Evolutionary conservation across 2,113 vertebrate genomes (phyloP).

Genomic region (Mus pahari): DNA sequence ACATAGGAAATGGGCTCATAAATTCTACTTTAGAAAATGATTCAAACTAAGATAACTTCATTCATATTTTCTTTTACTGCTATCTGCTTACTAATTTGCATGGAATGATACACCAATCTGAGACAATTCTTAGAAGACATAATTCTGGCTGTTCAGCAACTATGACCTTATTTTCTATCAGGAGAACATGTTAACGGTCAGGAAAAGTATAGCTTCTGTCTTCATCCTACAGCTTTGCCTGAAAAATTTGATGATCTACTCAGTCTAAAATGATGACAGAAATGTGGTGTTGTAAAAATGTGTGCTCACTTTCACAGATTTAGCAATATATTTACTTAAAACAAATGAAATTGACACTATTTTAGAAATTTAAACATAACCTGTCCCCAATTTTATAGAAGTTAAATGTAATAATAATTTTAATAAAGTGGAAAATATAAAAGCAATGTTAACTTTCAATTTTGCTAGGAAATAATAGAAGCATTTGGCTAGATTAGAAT

Average conservation of each 20-base stretch:
- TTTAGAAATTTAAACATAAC: neutral
- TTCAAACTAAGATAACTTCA: neutral
- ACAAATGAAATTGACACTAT: neutral
- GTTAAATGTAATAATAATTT: neutral
- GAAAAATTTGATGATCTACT: neutral
- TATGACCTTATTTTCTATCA: neutral
- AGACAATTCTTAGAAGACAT: neutral
- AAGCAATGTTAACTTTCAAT: neutral
- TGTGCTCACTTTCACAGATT: neutral
- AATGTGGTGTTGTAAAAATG: neutral
- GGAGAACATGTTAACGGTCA: neutral
- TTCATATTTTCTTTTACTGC: constrained; percentile 25
- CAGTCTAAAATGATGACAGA: neutral
- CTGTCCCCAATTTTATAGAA: neutral
- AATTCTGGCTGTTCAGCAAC: neutral
- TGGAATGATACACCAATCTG: neutral
- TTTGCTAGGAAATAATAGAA: neutral
- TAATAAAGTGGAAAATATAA: neutral
- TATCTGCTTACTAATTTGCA: neutral
- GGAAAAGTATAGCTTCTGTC: neutral
- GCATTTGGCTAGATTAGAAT: neutral
- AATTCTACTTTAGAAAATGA: constrained; percentile 58
- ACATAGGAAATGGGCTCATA: neutral
- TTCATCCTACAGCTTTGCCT: neutral
- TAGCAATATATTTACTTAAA: constrained; percentile 18